Evolutionary conservation across 2,888 invertebrate species (phyloP).

Genomic region (Meteorus colon): DNA sequence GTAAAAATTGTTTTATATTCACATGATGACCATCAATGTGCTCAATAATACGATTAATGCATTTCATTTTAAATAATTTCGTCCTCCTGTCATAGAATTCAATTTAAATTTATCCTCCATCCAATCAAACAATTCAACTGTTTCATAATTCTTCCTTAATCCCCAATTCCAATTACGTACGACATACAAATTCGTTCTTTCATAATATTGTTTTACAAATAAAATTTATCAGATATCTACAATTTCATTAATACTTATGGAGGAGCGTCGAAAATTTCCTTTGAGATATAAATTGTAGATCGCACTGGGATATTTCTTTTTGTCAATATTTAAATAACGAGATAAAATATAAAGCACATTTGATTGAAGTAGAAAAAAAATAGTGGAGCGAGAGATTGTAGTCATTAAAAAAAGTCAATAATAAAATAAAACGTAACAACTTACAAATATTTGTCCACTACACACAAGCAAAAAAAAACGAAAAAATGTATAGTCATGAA

Average conservation of each 20-base stretch:
- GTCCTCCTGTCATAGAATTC: background rate
- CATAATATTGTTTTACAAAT: constrained; percentile 19
- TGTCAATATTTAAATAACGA: constrained; percentile 28
- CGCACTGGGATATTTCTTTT: background rate
- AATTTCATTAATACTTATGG: constrained; percentile 21
- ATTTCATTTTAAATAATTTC: background rate
- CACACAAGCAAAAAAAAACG: constrained; percentile 24
- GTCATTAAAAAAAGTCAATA: constrained; percentile 33
- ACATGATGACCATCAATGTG: constrained; percentile 5
- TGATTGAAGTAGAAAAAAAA: constrained; percentile 23
- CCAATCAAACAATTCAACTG: too few relatives aligned
- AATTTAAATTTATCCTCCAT: background rate
- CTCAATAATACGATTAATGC: constrained; percentile 16
- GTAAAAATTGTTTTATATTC: constrained; percentile 32
- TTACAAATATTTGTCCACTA: constrained; percentile 33
- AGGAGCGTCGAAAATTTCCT: too few relatives aligned
- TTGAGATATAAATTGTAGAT: too few relatives aligned
- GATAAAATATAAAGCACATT: background rate
- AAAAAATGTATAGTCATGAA: constrained; percentile 41
- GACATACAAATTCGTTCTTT: constrained; percentile 18
- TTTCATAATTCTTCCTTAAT: background rate
- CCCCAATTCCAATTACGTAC: background rate
- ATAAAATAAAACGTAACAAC: constrained; percentile 41
- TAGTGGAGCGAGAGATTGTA: constrained; percentile 14
- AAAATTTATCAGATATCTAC: constrained; percentile 18